Evolutionary conservation across 2,113 vertebrate species (phyloP).

Genomic region (Hiodon tergisus): DNA sequence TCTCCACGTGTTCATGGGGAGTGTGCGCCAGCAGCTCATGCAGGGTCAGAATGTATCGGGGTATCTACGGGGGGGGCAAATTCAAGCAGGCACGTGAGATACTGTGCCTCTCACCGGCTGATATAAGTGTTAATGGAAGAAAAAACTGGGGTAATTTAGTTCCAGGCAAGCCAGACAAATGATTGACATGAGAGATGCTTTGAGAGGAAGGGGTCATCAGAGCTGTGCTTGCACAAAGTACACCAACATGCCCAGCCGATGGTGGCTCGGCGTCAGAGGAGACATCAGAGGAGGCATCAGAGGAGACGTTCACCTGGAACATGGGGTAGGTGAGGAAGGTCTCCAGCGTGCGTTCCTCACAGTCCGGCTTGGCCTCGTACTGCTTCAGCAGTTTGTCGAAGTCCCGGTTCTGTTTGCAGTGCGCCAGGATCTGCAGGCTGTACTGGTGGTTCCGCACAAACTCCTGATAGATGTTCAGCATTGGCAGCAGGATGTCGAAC

Average conservation of each 20-base stretch:
- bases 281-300: background rate
- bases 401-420: conserved; percentile 97
- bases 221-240: too few species aligned
- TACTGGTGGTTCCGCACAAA: conserved; percentile 98
- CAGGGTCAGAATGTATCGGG: conserved; percentile 92
- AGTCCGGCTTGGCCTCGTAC: conserved; percentile 95
- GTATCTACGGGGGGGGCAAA: too few species aligned
- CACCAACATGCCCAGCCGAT: too few species aligned
- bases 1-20: conserved; percentile 89
- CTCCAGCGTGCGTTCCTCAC: conserved; percentile 93
- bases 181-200: too few species aligned
- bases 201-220: too few species aligned
- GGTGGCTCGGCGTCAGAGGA: too few species aligned
- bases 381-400: conserved; percentile 97
- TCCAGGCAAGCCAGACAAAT: too few species aligned
- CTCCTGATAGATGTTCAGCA: conserved; percentile 99
- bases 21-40: conserved; percentile 95
- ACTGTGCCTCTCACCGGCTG: too few species aligned
- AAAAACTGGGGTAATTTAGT: too few species aligned
- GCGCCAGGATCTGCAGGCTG: conserved; percentile 95
- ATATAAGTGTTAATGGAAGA: too few species aligned
- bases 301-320: conserved; percentile 78
- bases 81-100: too few species aligned
- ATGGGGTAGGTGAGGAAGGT: conserved; percentile 98
- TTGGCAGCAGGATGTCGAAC: conserved; percentile 95